phyloP scores from a whole-genome alignment of 2,888 invertebrate species.

The Aspidapion aeneum region DNA sequence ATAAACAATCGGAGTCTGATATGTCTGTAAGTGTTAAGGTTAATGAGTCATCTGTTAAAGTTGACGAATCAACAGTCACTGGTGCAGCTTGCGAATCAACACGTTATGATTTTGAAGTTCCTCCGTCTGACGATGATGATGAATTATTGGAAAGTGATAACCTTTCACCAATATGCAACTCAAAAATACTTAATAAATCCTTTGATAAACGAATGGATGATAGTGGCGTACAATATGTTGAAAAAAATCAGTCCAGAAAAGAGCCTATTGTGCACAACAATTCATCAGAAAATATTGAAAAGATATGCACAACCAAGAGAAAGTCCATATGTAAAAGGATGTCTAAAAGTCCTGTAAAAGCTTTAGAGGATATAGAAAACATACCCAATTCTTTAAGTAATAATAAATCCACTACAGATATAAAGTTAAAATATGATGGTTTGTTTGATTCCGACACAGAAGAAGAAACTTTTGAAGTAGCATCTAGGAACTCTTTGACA shows the following conservation, averaged over 20 bases:
- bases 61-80: neutral
- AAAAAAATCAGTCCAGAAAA: neutral
- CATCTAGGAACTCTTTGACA: neutral
- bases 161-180: neutral
- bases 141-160: neutral
- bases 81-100: neutral
- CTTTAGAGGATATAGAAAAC: no score
- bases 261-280: no score
- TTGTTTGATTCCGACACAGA: neutral
- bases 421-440: neutral
- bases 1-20: neutral
- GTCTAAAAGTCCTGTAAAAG: neutral
- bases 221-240: neutral
- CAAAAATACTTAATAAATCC: neutral
- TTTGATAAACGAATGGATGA: neutral
- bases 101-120: neutral
- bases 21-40: neutral
- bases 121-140: neutral
- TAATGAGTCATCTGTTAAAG: neutral
- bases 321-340: neutral
- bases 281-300: neutral
- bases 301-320: neutral
- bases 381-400: no score
- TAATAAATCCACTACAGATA: no score
- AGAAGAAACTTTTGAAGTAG: neutral